phyloP scores from a whole-genome alignment of 2,888 invertebrate species.

The Chloromyia formosa region DNA sequence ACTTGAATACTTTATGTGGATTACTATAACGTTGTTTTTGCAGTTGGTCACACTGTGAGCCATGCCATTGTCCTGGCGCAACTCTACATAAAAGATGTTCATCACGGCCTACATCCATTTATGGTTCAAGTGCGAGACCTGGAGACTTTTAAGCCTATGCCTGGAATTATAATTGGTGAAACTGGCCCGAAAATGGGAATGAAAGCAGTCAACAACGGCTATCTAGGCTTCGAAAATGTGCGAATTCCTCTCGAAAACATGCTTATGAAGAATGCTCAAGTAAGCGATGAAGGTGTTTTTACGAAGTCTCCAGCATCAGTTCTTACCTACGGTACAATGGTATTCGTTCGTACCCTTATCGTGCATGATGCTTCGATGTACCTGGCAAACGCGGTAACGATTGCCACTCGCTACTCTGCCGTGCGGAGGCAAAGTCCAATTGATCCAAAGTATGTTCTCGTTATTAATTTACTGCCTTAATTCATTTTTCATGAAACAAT shows the following conservation, averaged over 20 bases:
- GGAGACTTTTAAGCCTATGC: slow-evolving; percentile 85
- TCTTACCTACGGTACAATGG: slow-evolving; percentile 87
- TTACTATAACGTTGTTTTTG: background rate
- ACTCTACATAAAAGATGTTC: slow-evolving; percentile 81
- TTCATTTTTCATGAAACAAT: background rate
- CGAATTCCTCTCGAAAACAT: slow-evolving; percentile 88
- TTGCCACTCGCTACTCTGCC: slow-evolving; percentile 90
- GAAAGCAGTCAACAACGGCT: slow-evolving; percentile 93
- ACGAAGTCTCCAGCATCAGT: slow-evolving; percentile 84
- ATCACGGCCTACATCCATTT: slow-evolving; percentile 91
- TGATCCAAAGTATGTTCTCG: slow-evolving; percentile 71
- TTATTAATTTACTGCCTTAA: background rate
- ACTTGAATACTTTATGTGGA: background rate
- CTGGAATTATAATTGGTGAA: slow-evolving; percentile 91
- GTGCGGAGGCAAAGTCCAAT: slow-evolving; percentile 90
- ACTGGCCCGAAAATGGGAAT: slow-evolving; percentile 95
- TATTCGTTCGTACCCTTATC: slow-evolving; percentile 85
- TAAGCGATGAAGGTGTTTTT: slow-evolving; percentile 92
- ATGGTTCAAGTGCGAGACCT: slow-evolving; percentile 90
- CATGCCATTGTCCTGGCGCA: slow-evolving; percentile 94
- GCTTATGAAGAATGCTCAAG: slow-evolving; percentile 94
- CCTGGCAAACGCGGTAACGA: slow-evolving; percentile 85
- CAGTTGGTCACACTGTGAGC: slow-evolving; percentile 94
- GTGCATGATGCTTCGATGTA: slow-evolving; percentile 80
- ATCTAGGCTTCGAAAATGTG: slow-evolving; percentile 85